A percentile compares a stretch with the other conserved stretches of the same genome.
These are phyloP conservation scores for Mastomys coucha DNA, from an alignment of 2,113 vertebrate species.

Conservation along the genomic window DNA sequence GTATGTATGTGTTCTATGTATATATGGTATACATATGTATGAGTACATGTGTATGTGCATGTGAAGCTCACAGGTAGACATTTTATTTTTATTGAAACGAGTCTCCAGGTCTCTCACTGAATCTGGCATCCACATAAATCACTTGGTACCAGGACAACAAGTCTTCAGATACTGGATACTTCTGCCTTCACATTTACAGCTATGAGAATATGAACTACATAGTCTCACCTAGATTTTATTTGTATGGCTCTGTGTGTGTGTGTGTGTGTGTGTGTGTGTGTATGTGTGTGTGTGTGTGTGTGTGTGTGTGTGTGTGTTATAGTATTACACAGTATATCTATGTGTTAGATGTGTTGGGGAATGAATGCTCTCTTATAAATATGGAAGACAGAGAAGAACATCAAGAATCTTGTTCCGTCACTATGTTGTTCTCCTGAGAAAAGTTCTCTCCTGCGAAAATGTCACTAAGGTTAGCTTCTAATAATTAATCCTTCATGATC, in stretches of 20 bases:
- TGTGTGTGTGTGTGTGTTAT: neutral
- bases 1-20: neutral
- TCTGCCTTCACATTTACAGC: neutral
- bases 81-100: neutral
- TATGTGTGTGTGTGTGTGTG: neutral
- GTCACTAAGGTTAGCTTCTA: neutral
- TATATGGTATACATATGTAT: neutral
- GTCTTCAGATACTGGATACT: no score
- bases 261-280: neutral
- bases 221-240: neutral
- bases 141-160: no score
- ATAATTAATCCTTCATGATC: no score
- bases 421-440: neutral
- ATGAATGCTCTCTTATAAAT: neutral
- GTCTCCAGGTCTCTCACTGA: neutral
- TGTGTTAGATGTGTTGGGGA: neutral
- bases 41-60: neutral
- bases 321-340: neutral
- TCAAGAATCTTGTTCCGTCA: no score
- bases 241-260: neutral
- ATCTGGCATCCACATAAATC: neutral
- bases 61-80: neutral
- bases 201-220: no score
- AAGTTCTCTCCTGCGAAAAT: neutral
- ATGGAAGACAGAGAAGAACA: neutral